phyloP scores from a whole-genome alignment of 2,797 vertebrate species.

The Macrochelys suwanniensis region DNA sequence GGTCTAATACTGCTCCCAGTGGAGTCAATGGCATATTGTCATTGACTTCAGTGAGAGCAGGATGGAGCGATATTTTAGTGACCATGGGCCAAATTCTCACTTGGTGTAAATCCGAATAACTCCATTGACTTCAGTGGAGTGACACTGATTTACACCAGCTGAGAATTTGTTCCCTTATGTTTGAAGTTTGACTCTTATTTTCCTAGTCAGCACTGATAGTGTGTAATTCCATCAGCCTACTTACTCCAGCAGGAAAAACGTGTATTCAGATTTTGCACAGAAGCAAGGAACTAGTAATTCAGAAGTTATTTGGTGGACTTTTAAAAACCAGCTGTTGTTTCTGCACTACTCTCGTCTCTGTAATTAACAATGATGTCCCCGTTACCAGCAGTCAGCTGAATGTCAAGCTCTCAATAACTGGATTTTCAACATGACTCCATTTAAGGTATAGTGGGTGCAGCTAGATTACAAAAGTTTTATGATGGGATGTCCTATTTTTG shows the following conservation, averaged over 20 bases:
- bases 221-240: background rate
- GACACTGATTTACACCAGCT: conserved; percentile 23
- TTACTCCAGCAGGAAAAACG: background rate
- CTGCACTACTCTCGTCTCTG: background rate
- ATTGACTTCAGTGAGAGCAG: background rate
- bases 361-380: conserved; percentile 20
- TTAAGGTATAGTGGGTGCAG: background rate
- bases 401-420: conserved; percentile 6
- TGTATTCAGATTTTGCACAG: background rate
- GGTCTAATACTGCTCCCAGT: background rate
- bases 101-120: background rate
- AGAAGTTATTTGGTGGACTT: background rate
- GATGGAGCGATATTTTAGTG: background rate
- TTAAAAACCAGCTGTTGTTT: conserved; percentile 29
- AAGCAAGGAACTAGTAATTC: conserved; percentile 8
- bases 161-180: background rate
- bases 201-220: background rate
- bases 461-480: background rate
- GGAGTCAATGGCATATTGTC: background rate
- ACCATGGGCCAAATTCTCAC: background rate
- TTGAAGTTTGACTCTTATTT: conserved; percentile 4
- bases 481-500: background rate
- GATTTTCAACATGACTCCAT: conserved; percentile 16
- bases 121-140: background rate
- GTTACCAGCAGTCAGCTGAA: conserved; percentile 12